phyloP scores from a whole-genome alignment of 2,888 invertebrate species.

The Argyresthia goedartella region DNA sequence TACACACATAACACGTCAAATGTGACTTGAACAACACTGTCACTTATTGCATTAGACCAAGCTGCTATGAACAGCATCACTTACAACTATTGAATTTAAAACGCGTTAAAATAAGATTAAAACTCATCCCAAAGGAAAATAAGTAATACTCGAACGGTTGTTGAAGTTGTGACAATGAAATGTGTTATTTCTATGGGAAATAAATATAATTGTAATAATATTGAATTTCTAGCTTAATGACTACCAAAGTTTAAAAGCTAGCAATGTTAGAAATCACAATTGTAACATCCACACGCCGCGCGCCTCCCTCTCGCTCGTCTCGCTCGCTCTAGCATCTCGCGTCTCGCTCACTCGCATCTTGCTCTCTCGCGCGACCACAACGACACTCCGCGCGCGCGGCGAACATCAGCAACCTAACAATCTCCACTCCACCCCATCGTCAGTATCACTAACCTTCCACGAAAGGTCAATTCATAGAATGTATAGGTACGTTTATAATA shows the following conservation, averaged over 20 bases:
- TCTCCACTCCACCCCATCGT: conserved; percentile 38
- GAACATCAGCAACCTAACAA: conserved; percentile 27
- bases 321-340: conserved; percentile 11
- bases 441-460: conserved; percentile 69
- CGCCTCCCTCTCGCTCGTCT: conserved; percentile 15
- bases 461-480: conserved; percentile 69
- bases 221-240: conserved; percentile 58
- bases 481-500: conserved; percentile 67
- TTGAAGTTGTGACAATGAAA: conserved; percentile 46
- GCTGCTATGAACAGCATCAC: too few species aligned
- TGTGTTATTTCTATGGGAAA: conserved; percentile 29
- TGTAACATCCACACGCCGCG: conserved; percentile 27
- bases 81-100: not conserved
- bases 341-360: not conserved
- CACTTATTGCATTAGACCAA: too few species aligned
- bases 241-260: conserved; percentile 55
- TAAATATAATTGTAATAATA: conserved; percentile 39
- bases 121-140: not conserved
- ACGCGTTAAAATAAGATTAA: not conserved
- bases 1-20: too few species aligned
- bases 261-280: conserved; percentile 63
- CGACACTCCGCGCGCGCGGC: conserved; percentile 4
- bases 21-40: too few species aligned
- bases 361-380: not conserved
- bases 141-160: conserved; percentile 11